These are phyloP conservation scores for Lordiphosa clarofinis DNA, from an alignment of 1,140 invertebrate genomes.

Conservation along the genomic window DNA sequence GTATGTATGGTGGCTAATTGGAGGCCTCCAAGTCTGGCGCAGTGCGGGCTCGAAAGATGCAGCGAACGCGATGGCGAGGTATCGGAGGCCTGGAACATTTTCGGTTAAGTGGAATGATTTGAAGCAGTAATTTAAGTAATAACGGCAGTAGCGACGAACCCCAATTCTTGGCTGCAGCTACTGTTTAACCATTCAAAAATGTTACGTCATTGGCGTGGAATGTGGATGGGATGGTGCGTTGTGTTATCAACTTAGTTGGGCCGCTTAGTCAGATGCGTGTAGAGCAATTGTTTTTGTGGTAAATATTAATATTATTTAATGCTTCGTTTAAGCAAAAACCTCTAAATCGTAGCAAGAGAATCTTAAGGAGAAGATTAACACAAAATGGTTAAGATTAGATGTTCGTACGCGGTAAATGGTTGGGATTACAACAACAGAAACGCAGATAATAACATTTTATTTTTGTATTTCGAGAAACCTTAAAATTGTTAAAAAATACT, in stretches of 20 bases:
- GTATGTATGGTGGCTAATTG: conserved; percentile 51
- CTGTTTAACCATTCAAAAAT: conserved; percentile 66
- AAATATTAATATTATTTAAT: no score
- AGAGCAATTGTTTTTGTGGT: no score
- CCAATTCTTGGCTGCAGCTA: conserved; percentile 61
- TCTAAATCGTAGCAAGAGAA: no score
- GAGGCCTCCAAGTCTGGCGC: conserved; percentile 41
- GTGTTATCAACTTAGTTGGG: conserved; percentile 22
- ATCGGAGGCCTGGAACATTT: conserved; percentile 48
- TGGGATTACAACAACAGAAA: no score
- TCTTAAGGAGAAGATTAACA: no score
- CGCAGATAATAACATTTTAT: no score
- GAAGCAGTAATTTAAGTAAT: conserved; percentile 71
- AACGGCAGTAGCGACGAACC: conserved; percentile 53
- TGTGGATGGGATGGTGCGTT: conserved; percentile 34
- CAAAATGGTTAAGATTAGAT: no score
- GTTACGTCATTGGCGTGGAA: conserved; percentile 63
- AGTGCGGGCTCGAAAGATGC: conserved; percentile 14
- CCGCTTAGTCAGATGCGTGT: background rate
- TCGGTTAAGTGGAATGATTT: conserved; percentile 69
- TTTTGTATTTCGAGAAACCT: no score
- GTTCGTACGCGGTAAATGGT: no score
- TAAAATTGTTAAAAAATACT: no score
- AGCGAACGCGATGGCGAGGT: conserved; percentile 2
- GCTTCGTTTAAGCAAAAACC: no score